phyloP scores from a whole-genome alignment of 1,140 invertebrate species.

The Goniozus legneri region DNA sequence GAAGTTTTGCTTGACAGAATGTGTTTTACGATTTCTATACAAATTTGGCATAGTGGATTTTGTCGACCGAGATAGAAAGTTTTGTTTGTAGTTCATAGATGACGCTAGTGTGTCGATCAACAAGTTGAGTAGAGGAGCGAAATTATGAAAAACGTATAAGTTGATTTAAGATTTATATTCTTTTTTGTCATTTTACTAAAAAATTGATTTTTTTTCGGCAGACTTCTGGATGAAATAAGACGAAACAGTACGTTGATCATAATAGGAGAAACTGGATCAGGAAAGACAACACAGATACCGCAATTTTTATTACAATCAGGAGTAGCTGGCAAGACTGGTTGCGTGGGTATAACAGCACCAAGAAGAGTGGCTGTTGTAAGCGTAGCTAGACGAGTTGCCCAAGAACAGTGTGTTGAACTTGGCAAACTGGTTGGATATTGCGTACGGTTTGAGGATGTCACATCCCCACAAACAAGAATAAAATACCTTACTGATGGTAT shows the following conservation, averaged over 20 bases:
- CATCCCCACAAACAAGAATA: conserved; percentile 72
- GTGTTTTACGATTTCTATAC: too few species aligned
- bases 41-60: too few species aligned
- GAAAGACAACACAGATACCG: conserved; percentile 90
- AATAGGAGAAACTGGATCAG: conserved; percentile 86
- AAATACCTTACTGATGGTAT: conserved; percentile 95
- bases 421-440: conserved; percentile 83
- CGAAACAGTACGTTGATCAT: conserved; percentile 67
- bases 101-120: too few species aligned
- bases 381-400: conserved; percentile 81
- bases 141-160: too few species aligned
- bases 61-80: too few species aligned
- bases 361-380: conserved; percentile 89
- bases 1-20: too few species aligned
- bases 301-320: conserved; percentile 57
- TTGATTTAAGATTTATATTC: too few species aligned
- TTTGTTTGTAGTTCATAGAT: too few species aligned
- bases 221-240: conserved; percentile 57
- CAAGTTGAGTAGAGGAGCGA: too few species aligned
- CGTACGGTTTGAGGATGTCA: conserved; percentile 89
- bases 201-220: too few species aligned
- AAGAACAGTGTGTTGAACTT: conserved; percentile 64
- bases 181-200: too few species aligned
- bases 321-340: conserved; percentile 60
- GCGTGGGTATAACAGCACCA: conserved; percentile 83